These are phyloP conservation scores for Atethmia centrago DNA, from an alignment of 2,888 invertebrate species.

Conservation along the genomic window DNA sequence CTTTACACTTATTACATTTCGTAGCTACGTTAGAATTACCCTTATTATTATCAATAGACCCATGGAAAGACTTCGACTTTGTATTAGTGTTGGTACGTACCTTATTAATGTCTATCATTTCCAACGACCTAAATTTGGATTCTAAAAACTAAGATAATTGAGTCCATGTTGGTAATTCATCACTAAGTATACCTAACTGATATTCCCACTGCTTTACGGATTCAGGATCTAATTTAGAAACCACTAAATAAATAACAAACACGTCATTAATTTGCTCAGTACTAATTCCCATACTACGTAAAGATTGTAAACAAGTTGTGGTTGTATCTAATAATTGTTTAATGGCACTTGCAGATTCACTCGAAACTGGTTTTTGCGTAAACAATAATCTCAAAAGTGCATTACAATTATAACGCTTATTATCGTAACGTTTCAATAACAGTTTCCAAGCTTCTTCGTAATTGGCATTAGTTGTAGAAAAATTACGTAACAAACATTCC, in stretches of 20 bases:
- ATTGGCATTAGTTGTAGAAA: too few relatives aligned
- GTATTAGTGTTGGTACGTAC: neutral
- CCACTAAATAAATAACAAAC: constrained; percentile 2
- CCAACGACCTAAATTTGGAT: constrained; percentile 2
- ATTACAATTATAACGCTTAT: too few relatives aligned
- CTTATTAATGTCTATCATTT: neutral
- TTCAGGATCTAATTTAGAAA: constrained; percentile 3
- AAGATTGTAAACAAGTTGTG: too few relatives aligned
- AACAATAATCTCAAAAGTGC: too few relatives aligned
- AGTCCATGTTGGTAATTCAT: neutral
- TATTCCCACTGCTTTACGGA: neutral
- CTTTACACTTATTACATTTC: neutral
- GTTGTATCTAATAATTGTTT: too few relatives aligned
- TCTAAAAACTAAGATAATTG: constrained; percentile 3
- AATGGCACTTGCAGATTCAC: too few relatives aligned
- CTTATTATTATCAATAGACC: neutral
- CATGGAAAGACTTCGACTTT: neutral
- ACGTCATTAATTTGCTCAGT: too few relatives aligned
- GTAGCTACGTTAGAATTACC: neutral
- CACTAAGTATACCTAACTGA: neutral
- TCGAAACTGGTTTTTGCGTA: too few relatives aligned
- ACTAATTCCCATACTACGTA: too few relatives aligned
- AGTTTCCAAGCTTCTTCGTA: too few relatives aligned
- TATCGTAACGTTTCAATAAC: too few relatives aligned
- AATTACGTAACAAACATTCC: too few relatives aligned